Evolutionary conservation across 2,113 vertebrate genomes (phyloP), one percentile per base, ranked within the genome.

Genomic region (Epinephelus fuscoguttatus): DNA sequence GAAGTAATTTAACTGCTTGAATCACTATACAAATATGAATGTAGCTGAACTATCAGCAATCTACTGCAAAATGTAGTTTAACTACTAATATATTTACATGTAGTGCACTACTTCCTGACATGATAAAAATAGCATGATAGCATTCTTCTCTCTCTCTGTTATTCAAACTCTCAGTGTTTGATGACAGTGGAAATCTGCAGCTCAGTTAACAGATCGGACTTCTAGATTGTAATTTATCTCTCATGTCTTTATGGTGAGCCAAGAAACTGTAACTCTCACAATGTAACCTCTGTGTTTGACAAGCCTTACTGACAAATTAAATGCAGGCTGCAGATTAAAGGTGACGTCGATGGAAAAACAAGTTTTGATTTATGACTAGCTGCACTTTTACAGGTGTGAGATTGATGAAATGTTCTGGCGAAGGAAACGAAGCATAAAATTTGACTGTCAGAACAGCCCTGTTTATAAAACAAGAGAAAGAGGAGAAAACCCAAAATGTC

Each of bases 351-450:
- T 23, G 27, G 59, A 81, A 76, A 82, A 56, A 40, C 55, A 17
- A 13, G 18, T 10, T 23, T 23, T 80, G 62, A 85, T 83, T 87
- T 40, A 87, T 8, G 45, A 67, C 4, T 4, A 45, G 68, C 27
- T 80, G 45, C 30, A 49, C 15, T 69, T 67, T 70, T 42, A 82
- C 57, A 75, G 49, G 33, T 84, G 59, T 71, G 8, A 63, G 56
- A 33, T 49, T 14, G 15, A 40, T 27, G 37, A 68, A 18, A 68
- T 72, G 49, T 70, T 61, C 83, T 50, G 59, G 62, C 75, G 72
- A 57, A 71, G 27, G 23, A 62, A 56, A 12, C 21, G 15, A 53
- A 40, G 64, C 10, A 15, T 64, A 18, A 71, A 68, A 40, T 45
- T 4, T 52, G 47, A 63, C 67, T 70, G 55, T 25, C 19, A 49